Percentiles rank a stretch among this genome's conserved stretches.
These are phyloP conservation scores for Arrhopalites spinosus DNA, from an alignment of 2,888 invertebrate genomes.

Conservation along the genomic window DNA sequence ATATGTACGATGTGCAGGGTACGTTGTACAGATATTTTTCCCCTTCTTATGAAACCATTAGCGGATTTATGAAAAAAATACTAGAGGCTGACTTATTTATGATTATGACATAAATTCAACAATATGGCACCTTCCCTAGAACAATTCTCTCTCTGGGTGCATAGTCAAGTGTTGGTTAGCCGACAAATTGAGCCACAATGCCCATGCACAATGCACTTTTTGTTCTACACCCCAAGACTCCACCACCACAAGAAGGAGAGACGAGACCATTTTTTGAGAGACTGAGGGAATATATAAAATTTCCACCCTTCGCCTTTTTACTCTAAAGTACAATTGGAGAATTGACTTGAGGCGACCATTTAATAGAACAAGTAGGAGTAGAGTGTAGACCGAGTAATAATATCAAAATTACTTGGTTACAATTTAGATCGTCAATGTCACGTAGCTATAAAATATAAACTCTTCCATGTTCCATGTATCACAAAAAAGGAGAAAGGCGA, in stretches of 20 bases:
- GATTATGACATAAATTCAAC: conserved; percentile 18
- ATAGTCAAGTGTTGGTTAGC: background rate
- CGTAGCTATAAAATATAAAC: conserved; percentile 4
- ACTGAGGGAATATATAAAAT: background rate
- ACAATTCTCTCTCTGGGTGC: background rate
- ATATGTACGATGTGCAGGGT: no score
- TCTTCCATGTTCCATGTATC: background rate
- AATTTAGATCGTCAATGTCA: conserved; percentile 9
- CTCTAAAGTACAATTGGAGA: no score
- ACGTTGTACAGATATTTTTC: background rate
- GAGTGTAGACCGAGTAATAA: no score
- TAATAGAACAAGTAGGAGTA: conserved; percentile 12
- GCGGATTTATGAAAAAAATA: conserved; percentile 22
- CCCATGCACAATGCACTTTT: background rate
- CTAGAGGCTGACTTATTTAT: conserved; percentile 19
- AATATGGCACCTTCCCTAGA: conserved; percentile 11
- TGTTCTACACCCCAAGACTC: background rate
- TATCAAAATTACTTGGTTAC: conserved; percentile 1
- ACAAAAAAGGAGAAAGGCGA: background rate
- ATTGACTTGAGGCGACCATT: conserved; percentile 11
- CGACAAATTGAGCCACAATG: background rate
- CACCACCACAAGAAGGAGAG: background rate
- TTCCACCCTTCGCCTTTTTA: no score
- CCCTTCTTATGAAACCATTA: background rate
- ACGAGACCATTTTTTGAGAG: background rate